Evolutionary conservation across 2,797 vertebrate species (phyloP).

Genomic region (Ataeniobius toweri): DNA sequence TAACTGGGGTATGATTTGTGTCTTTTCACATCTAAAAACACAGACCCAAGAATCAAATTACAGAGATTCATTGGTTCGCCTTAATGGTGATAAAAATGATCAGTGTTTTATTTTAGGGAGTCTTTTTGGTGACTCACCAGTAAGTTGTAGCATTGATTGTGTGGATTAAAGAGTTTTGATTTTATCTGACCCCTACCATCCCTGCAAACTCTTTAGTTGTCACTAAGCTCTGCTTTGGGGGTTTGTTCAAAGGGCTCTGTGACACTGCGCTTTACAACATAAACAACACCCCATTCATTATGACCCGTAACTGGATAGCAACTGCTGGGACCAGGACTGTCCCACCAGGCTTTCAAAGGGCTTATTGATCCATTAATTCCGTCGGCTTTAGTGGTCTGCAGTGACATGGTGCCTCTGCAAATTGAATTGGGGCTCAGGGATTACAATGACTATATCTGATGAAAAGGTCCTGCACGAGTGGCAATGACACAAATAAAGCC

Average conservation of each 20-base stretch:
- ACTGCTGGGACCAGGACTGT: conserved; percentile 70
- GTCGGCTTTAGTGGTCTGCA: conserved; percentile 77
- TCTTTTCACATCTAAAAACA: background rate
- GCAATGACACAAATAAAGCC: conserved; percentile 77
- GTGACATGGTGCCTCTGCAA: conserved; percentile 79
- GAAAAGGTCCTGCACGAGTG: conserved; percentile 74
- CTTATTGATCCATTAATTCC: conserved; percentile 84
- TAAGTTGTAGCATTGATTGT: background rate
- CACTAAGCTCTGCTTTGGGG: conserved; percentile 50
- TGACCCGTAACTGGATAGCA: conserved; percentile 79
- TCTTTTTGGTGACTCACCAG: background rate
- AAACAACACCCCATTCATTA: conserved; percentile 90
- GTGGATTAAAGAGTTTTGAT: background rate
- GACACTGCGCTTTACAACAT: conserved; percentile 82
- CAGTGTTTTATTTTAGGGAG: background rate
- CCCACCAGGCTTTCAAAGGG: conserved; percentile 77
- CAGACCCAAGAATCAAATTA: background rate
- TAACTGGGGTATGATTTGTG: no score
- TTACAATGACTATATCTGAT: conserved; percentile 75
- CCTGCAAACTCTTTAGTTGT: conserved; percentile 51
- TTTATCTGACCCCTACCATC: background rate
- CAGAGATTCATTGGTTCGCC: background rate
- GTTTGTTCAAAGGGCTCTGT: conserved; percentile 74
- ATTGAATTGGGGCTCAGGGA: conserved; percentile 83
- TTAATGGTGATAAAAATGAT: background rate